Evolutionary conservation across 2,113 vertebrate genomes (phyloP), one percentile per base, ranked within the genome.

Genomic region (Apaloderma vittatum): DNA sequence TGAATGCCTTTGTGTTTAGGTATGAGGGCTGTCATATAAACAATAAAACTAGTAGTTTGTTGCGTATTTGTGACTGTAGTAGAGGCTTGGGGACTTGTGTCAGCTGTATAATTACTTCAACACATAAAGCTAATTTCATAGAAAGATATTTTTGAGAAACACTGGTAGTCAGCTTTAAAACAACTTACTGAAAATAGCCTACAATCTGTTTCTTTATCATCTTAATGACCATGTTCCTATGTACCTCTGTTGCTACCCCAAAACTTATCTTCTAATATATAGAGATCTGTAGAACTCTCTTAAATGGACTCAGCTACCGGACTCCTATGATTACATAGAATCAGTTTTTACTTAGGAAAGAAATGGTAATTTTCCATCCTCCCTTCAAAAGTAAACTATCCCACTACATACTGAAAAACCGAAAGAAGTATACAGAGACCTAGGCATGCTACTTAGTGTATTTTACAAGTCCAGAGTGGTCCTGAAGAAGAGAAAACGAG

Each of bases 41-140:
- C 3, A 8, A 7, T 49, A 12, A 58, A 49, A 32, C n/a, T n/a
- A 32, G 18, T 37, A 26, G 15, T 43, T 78, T 10, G 0, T 0
- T 52, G 15, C 65, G 26, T 79, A 40, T 62, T 73, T 61, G 51
- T 45, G 43, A 26, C 75, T 5, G 3, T 51, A n/a, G 23, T 46
- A 15, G 46, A 49, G 18, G 11, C 8, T 54, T 86, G 46, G 74
- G 70, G 26, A 37, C 5, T 66, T 78, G 10, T 57, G 23, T 92
- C 57, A 85, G 40, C 10, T 2, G 7, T 58, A 8, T 12, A 40
- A 67, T 62, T 86, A 23, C n/a, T 78, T 88, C 23, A 81, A 23
- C 55, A 62, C 32, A 24, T 11, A 51, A 76, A 87, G 65, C 23
- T n/a, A 12, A 2, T 17, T 27, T 67, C 87, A 88, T 34, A 57